phyloP scores from a whole-genome alignment of 37 sponge, comb jelly and placozoan species.

The Beroe ovata region DNA sequence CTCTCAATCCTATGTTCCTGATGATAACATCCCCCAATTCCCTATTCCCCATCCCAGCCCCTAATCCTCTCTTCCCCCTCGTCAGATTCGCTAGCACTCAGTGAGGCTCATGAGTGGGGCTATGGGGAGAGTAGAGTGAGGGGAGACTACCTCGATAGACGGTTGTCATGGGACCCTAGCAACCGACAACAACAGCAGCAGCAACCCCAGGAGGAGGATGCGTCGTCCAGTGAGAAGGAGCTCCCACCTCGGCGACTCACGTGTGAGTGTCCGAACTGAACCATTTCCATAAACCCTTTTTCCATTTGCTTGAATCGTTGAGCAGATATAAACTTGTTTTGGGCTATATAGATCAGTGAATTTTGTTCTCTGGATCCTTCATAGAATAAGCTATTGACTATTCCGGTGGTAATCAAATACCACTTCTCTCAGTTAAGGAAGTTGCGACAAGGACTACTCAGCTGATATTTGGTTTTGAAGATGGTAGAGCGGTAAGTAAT shows the following conservation, averaged over 20 bases:
- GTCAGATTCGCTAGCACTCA: slow-evolving; percentile 49
- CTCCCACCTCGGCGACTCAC: not conserved
- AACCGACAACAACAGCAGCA: too few relatives aligned
- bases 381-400: too few relatives aligned
- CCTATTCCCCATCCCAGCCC: not conserved
- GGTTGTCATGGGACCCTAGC: not conserved
- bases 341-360: too few relatives aligned
- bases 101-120: slow-evolving; percentile 59
- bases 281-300: too few relatives aligned
- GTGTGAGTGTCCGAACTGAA: not conserved
- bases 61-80: not conserved
- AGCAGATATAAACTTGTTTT: too few relatives aligned
- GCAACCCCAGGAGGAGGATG: not conserved
- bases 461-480: slow-evolving; percentile 40
- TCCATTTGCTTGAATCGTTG: too few relatives aligned
- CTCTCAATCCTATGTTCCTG: too few relatives aligned
- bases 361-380: too few relatives aligned
- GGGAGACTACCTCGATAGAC: not conserved
- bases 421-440: slow-evolving; percentile 35
- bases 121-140: slow-evolving; percentile 11
- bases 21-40: too few relatives aligned
- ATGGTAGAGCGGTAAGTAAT: slow-evolving; percentile 38
- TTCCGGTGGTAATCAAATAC: not conserved
- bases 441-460: slow-evolving; percentile 33
- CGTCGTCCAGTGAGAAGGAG: slow-evolving; percentile 38